Percentiles rank a stretch among this genome's conserved stretches.
Evolutionary conservation across 2,888 invertebrate genomes (phyloP).

Genomic region (Volucella zonaria): DNA sequence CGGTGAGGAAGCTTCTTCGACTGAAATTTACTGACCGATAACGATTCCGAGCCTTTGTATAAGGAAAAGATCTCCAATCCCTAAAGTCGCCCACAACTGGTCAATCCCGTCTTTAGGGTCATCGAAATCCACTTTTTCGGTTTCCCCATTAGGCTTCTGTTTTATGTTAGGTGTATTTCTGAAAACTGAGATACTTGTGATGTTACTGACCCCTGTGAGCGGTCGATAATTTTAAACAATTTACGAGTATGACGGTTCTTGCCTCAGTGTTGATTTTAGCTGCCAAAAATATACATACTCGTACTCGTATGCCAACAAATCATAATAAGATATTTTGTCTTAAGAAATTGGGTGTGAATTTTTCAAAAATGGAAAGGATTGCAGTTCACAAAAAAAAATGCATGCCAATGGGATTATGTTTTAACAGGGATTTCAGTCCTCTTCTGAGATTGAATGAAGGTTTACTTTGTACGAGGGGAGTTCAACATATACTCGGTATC

Average conservation of each 20-base stretch:
- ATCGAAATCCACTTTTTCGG: not conserved
- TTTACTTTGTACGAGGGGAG: too few species aligned
- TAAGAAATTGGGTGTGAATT: too few species aligned
- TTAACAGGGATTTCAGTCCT: too few species aligned
- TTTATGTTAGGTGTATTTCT: not conserved
- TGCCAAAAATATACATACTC: slow-evolving; percentile 2
- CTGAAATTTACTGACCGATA: too few species aligned
- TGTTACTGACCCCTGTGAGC: slow-evolving; percentile 10
- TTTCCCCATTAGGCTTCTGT: slow-evolving; percentile 19
- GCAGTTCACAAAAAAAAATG: too few species aligned
- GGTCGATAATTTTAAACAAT: slow-evolving; percentile 19
- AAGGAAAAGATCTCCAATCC: too few species aligned
- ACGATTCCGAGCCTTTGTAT: too few species aligned
- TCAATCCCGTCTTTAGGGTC: not conserved
- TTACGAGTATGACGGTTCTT: not conserved
- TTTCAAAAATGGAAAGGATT: too few species aligned
- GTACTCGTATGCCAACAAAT: not conserved
- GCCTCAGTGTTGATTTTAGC: slow-evolving; percentile 3
- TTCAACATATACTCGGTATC: too few species aligned
- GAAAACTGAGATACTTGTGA: slow-evolving; percentile 4
- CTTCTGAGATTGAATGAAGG: too few species aligned
- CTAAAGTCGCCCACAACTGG: not conserved
- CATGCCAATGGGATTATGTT: too few species aligned
- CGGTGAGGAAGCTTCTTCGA: not conserved
- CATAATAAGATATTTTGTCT: not conserved